A percentile compares a stretch with the other conserved stretches of the same genome.
phyloP scores from a whole-genome alignment of 2,797 vertebrate species.

The Myripristis murdjan region DNA sequence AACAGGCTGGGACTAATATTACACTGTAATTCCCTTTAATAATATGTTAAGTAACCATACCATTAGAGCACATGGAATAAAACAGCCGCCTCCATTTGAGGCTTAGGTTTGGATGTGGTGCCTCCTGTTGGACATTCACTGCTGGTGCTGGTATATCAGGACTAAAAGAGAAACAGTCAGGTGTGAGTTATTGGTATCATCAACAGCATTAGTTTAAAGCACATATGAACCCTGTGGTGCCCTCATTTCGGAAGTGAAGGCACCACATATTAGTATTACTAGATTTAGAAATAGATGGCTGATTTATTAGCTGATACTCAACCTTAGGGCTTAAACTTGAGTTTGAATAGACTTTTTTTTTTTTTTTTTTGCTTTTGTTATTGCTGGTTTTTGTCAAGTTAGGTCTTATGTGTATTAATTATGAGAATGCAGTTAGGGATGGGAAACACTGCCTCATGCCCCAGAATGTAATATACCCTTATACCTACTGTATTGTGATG shows the following conservation, averaged over 20 bases:
- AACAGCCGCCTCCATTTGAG: background rate
- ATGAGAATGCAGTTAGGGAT: constrained; percentile 85
- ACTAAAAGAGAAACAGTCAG: constrained; percentile 1
- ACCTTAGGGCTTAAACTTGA: too few relatives aligned
- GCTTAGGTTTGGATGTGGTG: constrained; percentile 67
- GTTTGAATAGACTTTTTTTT: too few relatives aligned
- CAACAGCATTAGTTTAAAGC: too few relatives aligned
- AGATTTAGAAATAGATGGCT: too few relatives aligned
- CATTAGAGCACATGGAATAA: background rate
- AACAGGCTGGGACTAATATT: background rate
- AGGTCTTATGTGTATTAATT: too few relatives aligned
- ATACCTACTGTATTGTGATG: constrained; percentile 43
- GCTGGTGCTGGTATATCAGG: constrained; percentile 76
- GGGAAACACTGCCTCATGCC: constrained; percentile 84
- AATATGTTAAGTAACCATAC: background rate
- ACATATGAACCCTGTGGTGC: too few relatives aligned
- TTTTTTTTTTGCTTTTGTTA: too few relatives aligned
- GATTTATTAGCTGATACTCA: background rate
- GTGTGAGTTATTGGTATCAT: background rate
- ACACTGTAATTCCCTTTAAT: background rate
- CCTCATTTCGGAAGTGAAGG: too few relatives aligned
- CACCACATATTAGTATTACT: too few relatives aligned
- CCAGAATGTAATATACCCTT: constrained; percentile 84
- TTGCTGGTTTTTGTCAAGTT: too few relatives aligned
- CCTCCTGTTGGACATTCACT: constrained; percentile 90